Base-by-base conservation (phyloP, 2,888 invertebrate genomes). In the Lasioglossum pauxillum region DNA sequence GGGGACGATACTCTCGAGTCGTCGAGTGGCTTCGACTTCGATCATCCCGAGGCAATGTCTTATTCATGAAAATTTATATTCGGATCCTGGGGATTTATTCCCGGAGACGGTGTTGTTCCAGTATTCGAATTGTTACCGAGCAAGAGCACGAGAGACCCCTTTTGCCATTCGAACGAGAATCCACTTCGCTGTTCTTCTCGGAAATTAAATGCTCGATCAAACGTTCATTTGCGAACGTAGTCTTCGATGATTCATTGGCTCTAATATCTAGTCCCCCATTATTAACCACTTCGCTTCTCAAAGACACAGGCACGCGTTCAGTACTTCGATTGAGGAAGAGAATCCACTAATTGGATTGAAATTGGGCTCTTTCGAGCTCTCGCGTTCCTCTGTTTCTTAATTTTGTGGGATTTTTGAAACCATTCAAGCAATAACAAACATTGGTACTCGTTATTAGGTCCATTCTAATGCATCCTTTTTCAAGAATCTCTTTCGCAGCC, bases 11-110 rank as follows among this genome's bases (percentile, higher is more conserved):
- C 35, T 75, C 27, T 69, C 57, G 69, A 67, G 27, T 57, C 19
- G 16, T 19, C 38, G 12, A 49, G 71, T 72, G 60, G 46, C 16
- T 71, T 83, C 16, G 19, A 75, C 60, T 75, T 46, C 60, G 49
- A 49, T 64, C n/a, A 16, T 75, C 31, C 71, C n/a, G 49, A 72
- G 64, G 41, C 60, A 64, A 80, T 72, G 60, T 49, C 41, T 31
- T 49, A 71, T 75, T 75, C 72, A 80, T 83, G 75, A 60, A 69
- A 75, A 75, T 83, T 80, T 75, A 80, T 80, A 83, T 72, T 64
- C 49, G 16, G 57, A 71, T 53, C 19, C 23, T 23, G 38, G 10
- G 23, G 69, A 38, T 69, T 69, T 69, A 69, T 69, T 69, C 69
- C 38, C 4, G 69, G 69, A 53, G 16, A 31, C 38, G 23, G 38